A percentile compares a stretch with the other conserved stretches of the same genome.
Evolutionary conservation across 2,797 vertebrate species (phyloP).

Genomic region (Sparus aurata): DNA sequence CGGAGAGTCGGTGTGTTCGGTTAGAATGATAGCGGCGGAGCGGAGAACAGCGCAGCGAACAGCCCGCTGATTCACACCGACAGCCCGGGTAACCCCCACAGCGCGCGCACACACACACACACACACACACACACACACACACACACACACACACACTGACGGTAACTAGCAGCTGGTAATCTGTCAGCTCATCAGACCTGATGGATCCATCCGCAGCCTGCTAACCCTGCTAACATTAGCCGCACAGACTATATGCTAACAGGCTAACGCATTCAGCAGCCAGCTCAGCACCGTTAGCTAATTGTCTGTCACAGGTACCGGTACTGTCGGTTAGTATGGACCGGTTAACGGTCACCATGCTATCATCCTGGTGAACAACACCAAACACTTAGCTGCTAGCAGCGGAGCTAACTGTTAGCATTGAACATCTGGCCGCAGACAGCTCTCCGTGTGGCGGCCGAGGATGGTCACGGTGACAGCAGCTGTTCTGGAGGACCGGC

Average conservation of each 20-base stretch:
- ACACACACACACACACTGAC: not conserved
- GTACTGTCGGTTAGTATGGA: not conserved
- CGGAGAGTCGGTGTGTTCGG: not conserved
- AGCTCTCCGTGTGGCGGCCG: constrained; percentile 26
- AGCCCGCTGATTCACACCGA: constrained; percentile 27
- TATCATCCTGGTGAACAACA: constrained; percentile 26
- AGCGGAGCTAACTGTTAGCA: constrained; percentile 32
- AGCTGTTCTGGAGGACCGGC: constrained; percentile 51
- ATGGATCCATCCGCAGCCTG: constrained; percentile 14
- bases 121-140: not conserved
- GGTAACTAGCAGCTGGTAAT: not conserved
- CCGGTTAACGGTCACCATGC: constrained; percentile 23
- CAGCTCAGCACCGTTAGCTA: constrained; percentile 4
- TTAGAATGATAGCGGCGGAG: not conserved
- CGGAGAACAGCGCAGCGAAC: not conserved
- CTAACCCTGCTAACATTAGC: constrained; percentile 18
- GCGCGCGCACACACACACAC: not conserved
- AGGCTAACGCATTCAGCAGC: constrained; percentile 22
- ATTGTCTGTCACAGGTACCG: not conserved
- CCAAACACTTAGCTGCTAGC: constrained; percentile 18
- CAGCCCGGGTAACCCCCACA: not conserved
- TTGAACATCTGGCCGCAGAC: constrained; percentile 42
- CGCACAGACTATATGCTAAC: constrained; percentile 32
- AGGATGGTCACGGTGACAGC: constrained; percentile 65
- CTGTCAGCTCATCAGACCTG: not conserved